phyloP scores from a whole-genome alignment of 2,888 invertebrate species.

The Parnassius orleans region DNA sequence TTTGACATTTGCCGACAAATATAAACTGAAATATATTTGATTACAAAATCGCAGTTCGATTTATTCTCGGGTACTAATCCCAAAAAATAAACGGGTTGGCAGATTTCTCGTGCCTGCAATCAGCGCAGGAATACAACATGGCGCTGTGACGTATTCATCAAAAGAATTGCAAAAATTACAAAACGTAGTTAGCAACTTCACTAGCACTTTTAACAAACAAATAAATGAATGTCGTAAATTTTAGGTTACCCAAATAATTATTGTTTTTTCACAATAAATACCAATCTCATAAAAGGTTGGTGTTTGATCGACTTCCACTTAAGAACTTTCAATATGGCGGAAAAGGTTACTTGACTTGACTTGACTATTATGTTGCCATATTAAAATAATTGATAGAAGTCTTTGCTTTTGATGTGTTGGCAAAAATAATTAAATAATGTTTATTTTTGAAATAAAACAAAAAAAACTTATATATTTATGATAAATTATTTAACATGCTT shows the following conservation, averaged over 20 bases:
- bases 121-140: constrained; percentile 82
- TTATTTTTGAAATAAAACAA: too few relatives aligned
- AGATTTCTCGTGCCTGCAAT: constrained; percentile 81
- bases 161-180: constrained; percentile 70
- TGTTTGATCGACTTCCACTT: constrained; percentile 75
- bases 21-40: constrained; percentile 78
- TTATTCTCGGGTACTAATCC: constrained; percentile 77
- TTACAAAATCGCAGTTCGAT: constrained; percentile 79
- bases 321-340: constrained; percentile 77
- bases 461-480: too few relatives aligned
- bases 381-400: background rate
- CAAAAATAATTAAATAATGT: too few relatives aligned
- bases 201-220: constrained; percentile 5
- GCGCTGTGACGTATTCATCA: constrained; percentile 79
- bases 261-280: constrained; percentile 52
- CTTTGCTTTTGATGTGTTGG: too few relatives aligned
- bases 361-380: constrained; percentile 49
- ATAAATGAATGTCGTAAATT: constrained; percentile 59
- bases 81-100: constrained; percentile 80
- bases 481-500: too few relatives aligned
- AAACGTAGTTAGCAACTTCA: constrained; percentile 36
- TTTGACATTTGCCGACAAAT: constrained; percentile 78
- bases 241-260: constrained; percentile 48
- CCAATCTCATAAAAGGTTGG: constrained; percentile 70
- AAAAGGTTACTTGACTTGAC: constrained; percentile 53